Evolutionary conservation across 2,888 invertebrate genomes (phyloP), one percentile per base, ranked within the genome.

Genomic region (Exocentrus adspersus): DNA sequence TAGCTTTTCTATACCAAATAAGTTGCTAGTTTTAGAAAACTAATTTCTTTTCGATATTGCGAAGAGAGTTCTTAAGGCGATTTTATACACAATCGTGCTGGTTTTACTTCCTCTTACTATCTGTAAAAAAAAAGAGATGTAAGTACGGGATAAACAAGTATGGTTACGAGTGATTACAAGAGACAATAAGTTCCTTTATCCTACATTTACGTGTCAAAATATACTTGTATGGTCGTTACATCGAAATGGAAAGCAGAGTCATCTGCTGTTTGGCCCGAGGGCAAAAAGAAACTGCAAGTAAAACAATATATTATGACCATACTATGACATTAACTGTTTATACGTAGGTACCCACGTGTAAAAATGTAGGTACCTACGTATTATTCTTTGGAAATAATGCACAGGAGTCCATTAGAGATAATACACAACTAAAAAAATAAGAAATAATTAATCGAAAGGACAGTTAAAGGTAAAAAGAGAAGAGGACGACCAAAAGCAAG

Each of bases 191-290:
- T 54, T 54, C 28, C 43, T 16, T n/a, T 43, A 54, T 24, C 54
- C 54, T 43, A 54, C 54, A 41, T 54, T 14, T 51, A 43, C 17
- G 14, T 12, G 17, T 30, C 17, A 28, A 20, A 14, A 54, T 17
- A 54, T 14, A 21, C 16, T 43, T 14, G 16, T 28, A 28, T 30
- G 43, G 16, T 10, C 3, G 12, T n/a, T 24, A 54, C 17, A 28
- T 57, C 57, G 64, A 67, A 67, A 67, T 57, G 60, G 67, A 67
- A 67, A 67, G 67, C 60, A 56, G 50, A 57, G 58, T 67, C 67
- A 67, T 62, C 67, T 67, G 67, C 50, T 21, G 54, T 62, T 67
- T 65, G 16, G 42, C 67, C 60, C 21, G 20, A 16, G 32, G 57
- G 45, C 12, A 53, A 41, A 53, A 20, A 51, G 24, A 9, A 28